Percentiles rank a stretch among this genome's conserved stretches.
These are phyloP conservation scores for Trogon melanurus DNA, from an alignment of 2,113 vertebrate genomes.

Conservation along the genomic window DNA sequence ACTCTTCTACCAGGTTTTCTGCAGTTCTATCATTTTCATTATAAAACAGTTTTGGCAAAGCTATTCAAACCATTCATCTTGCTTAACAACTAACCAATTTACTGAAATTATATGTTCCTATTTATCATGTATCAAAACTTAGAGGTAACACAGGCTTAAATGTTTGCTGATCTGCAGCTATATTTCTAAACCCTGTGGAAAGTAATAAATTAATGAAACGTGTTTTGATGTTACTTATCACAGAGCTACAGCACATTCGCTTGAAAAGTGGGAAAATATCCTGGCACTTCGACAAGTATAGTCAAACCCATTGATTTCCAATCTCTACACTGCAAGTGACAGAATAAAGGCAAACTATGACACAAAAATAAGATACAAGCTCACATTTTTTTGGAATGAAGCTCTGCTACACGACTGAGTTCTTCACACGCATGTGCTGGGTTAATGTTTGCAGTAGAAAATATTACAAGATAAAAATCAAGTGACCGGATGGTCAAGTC, in stretches of 20 bases:
- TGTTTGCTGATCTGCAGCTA: background rate
- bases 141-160: background rate
- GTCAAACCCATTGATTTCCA: slow-evolving; percentile 30
- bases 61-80: background rate
- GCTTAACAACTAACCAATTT: background rate
- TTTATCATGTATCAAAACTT: background rate
- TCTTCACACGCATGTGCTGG: background rate
- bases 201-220: slow-evolving; percentile 8
- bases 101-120: background rate
- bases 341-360: background rate
- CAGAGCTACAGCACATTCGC: slow-evolving; percentile 4
- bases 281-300: background rate
- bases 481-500: background rate
- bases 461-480: background rate
- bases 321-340: background rate
- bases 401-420: background rate
- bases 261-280: slow-evolving; percentile 19
- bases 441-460: background rate
- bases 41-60: background rate
- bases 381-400: background rate
- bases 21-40: background rate
- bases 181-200: background rate
- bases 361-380: background rate
- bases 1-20: background rate
- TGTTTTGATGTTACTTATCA: slow-evolving; percentile 38